Base-by-base conservation (phyloP, 2,797 vertebrate species). In the Antennarius maculatus region DNA sequence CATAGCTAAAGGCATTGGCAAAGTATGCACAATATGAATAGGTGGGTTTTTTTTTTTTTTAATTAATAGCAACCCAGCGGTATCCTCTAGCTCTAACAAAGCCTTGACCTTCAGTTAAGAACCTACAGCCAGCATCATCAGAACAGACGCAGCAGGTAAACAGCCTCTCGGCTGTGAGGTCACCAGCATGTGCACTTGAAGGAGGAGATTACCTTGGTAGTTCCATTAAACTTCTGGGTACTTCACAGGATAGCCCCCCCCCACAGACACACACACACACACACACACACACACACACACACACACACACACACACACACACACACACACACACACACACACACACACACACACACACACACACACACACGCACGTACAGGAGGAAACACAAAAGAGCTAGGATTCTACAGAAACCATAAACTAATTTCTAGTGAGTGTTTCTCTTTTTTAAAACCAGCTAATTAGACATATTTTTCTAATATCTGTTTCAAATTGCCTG, bases 201-300 rank as follows among this genome's bases (percentile, higher is more conserved):
- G 23, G 37, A 16, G 27, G 16, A 15, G 3, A 49, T 50, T 8
- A 43, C 59, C 16, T 56, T 15, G 14, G 70, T 69, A 66, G 54
- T 62, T 70, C 55, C 54, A 45, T 53, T 66, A 72, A 80, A 83
- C 63, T 65, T 69, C 47, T 54, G 46, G 66, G 60, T 64, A 41
- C 56, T 72, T 51, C 57, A 48, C 14, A 54, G 15, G 37, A 72
- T 74, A 65, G 54, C 47, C 41, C 39, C 29, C 18, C 23, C 23
- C 97, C 97, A 69, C 94, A 97, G 74, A 97, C 97, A 71, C 92
- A 92, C 90, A 90, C 92, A 81, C 2, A 31, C 47, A 61, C 34
- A 51, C 37, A 11, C 51, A 62, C 3, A 46, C 14, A 31, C 41
- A 46, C 7, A 43, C 39, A 61, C 31, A 66, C 52, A 69, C 7